Percentiles rank a stretch among this genome's conserved stretches.
These are phyloP conservation scores for Rhynchophorus ferrugineus DNA, from an alignment of 1,140 invertebrate genomes.

Conservation along the genomic window DNA sequence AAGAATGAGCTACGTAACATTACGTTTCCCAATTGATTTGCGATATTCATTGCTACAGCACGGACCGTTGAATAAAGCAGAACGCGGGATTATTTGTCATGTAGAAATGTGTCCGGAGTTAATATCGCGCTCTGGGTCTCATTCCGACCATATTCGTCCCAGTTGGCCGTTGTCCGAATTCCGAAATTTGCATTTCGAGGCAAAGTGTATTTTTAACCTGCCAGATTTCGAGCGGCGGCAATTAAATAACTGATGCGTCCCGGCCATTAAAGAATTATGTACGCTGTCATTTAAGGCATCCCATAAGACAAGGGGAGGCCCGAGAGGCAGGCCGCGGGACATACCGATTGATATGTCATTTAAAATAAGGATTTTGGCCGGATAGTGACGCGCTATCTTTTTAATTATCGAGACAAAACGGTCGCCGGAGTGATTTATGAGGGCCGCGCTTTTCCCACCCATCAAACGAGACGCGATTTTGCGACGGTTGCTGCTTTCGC, in stretches of 20 bases:
- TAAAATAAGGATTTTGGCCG: constrained; percentile 8
- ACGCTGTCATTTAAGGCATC: constrained; percentile 3
- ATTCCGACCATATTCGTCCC: no score
- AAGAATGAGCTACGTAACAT: no score
- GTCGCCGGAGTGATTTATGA: constrained; percentile 11
- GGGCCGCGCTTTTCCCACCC: not conserved
- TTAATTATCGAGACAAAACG: constrained; percentile 15
- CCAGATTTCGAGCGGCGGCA: not conserved
- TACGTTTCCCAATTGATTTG: no score
- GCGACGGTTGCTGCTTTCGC: constrained; percentile 7
- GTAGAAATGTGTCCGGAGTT: no score
- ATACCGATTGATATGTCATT: constrained; percentile 11
- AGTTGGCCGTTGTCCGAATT: not conserved
- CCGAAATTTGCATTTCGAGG: not conserved
- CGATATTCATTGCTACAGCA: no score
- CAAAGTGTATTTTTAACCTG: not conserved
- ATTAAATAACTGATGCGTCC: not conserved
- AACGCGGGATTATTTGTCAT: no score
- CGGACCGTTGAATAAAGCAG: no score
- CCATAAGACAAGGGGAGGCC: not conserved
- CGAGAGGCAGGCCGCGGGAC: not conserved
- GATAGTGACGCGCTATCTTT: constrained; percentile 11
- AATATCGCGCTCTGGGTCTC: no score
- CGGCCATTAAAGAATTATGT: constrained; percentile 7
- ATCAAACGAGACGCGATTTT: constrained; percentile 1